phyloP scores from a whole-genome alignment of 2,888 invertebrate genomes.

The Epinotia demarniana region DNA sequence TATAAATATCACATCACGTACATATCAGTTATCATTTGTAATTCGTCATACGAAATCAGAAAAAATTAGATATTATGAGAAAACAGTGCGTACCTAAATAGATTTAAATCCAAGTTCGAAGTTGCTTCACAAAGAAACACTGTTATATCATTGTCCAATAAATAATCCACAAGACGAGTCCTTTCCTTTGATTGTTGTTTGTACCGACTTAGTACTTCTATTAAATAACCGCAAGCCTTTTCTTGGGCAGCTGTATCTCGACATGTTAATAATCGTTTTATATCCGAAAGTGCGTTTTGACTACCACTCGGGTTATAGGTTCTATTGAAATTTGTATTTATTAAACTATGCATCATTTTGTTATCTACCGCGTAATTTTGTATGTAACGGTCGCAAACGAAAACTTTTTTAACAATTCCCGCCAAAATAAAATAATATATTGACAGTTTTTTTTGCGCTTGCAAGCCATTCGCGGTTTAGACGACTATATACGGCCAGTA shows the following conservation, averaged over 20 bases:
- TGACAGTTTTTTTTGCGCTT: neutral
- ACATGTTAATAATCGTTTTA: constrained; percentile 74
- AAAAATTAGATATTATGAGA: neutral
- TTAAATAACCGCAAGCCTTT: constrained; percentile 74
- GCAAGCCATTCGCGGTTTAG: too few species aligned
- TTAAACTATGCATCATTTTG: constrained; percentile 66
- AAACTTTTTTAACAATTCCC: constrained; percentile 47
- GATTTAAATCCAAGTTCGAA: constrained; percentile 72
- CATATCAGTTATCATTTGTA: neutral
- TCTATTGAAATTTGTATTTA: constrained; percentile 71
- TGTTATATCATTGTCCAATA: constrained; percentile 75
- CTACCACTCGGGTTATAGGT: constrained; percentile 74
- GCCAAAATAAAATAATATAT: constrained; percentile 28
- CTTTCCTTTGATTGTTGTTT: constrained; percentile 65
- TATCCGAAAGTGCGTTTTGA: constrained; percentile 74
- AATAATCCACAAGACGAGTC: constrained; percentile 66
- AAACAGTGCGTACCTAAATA: constrained; percentile 64
- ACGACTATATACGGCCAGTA: neutral
- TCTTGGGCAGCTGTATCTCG: constrained; percentile 72
- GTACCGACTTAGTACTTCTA: constrained; percentile 70
- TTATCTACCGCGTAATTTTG: constrained; percentile 14
- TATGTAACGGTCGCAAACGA: constrained; percentile 36
- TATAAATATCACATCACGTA: too few species aligned
- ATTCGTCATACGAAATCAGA: neutral
- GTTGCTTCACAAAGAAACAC: constrained; percentile 79